Conservation (phyloP, 2,888 invertebrate species). For the Rhingia rostrata region DNA sequence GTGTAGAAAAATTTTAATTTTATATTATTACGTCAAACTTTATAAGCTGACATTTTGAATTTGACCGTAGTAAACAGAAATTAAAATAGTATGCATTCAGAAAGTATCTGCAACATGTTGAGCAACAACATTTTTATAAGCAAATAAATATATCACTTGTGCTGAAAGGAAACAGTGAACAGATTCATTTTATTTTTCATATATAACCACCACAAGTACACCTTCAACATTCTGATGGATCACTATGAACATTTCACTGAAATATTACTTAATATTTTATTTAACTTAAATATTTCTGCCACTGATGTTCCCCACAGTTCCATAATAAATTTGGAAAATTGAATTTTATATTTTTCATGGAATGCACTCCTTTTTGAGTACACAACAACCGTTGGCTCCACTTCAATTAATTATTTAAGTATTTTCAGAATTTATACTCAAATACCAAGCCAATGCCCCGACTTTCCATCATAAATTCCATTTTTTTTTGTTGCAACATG, state of each 20-base stretch:
- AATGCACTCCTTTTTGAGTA: conserved; percentile 41
- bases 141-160: no score
- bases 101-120: no score
- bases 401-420: conserved; percentile 65
- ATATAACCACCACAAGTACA: no score
- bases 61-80: no score
- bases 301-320: no score
- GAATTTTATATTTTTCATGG: conserved; percentile 65
- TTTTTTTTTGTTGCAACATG: conserved; percentile 1
- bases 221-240: no score
- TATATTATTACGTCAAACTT: no score
- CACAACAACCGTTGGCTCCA: conserved; percentile 41
- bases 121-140: no score
- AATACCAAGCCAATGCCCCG: background rate
- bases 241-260: background rate
- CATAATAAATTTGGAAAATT: conserved; percentile 20
- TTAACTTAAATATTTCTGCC: background rate
- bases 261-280: conserved; percentile 11
- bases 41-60: no score
- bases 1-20: background rate
- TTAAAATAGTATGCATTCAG: no score
- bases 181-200: no score
- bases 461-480: conserved; percentile 56
- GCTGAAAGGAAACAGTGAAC: no score
- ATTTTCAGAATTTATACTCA: conserved; percentile 18